phyloP scores from a whole-genome alignment of 2,888 invertebrate species.

The Gortyna flavago region DNA sequence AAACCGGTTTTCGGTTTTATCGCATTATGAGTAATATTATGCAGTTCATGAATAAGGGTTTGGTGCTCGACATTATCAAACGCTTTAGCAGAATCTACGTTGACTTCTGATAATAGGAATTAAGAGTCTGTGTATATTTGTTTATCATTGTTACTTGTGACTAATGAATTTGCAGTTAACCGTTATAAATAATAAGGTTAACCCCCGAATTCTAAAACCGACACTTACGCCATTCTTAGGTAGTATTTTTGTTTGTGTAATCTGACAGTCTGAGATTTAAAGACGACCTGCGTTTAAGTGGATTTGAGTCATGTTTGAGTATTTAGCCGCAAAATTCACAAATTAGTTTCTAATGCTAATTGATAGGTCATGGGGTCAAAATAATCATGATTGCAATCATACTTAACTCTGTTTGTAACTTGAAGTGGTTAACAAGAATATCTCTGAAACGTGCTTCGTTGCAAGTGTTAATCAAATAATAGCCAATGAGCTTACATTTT shows the following conservation, averaged over 20 bases:
- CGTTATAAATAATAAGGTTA: neutral
- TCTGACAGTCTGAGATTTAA: neutral
- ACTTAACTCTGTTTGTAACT: constrained; percentile 14
- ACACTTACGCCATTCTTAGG: neutral
- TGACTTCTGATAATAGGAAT: neutral
- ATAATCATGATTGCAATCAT: constrained; percentile 46
- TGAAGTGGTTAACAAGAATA: constrained; percentile 42
- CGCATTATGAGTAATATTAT: constrained; percentile 48
- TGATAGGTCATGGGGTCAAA: constrained; percentile 46
- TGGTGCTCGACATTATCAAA: constrained; percentile 40
- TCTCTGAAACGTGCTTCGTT: constrained; percentile 33
- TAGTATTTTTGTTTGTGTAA: neutral
- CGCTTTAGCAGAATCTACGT: constrained; percentile 34
- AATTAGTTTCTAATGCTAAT: constrained; percentile 35
- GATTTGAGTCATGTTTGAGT: constrained; percentile 9
- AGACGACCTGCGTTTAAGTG: neutral
- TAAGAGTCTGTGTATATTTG: neutral
- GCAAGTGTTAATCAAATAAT: constrained; percentile 43
- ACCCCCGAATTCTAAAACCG: neutral
- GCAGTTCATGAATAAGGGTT: constrained; percentile 54
- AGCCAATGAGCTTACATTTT: constrained; percentile 29
- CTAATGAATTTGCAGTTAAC: neutral
- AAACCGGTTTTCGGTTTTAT: constrained; percentile 54
- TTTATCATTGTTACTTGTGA: neutral
- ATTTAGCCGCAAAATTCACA: constrained; percentile 12